phyloP scores from a whole-genome alignment of 92 coral and sea anemone genomes.

The Porites lobata region DNA sequence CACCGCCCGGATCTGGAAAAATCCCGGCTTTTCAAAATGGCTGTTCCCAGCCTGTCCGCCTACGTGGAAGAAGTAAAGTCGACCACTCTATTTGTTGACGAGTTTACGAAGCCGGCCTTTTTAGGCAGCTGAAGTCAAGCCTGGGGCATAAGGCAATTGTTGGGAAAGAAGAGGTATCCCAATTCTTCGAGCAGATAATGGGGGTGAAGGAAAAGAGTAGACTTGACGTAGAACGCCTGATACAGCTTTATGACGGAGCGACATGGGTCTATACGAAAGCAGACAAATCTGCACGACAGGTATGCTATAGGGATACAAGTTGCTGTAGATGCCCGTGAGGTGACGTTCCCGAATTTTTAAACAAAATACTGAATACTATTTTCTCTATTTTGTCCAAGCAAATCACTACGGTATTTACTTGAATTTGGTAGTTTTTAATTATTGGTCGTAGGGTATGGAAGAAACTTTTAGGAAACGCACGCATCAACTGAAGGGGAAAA shows the following conservation, averaged over 20 bases:
- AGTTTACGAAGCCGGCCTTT: constrained; percentile 37
- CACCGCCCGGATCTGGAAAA: constrained; percentile 63
- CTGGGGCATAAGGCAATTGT: constrained; percentile 27
- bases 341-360: constrained; percentile 5
- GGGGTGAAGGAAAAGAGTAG: constrained; percentile 24
- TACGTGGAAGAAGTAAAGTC: constrained; percentile 37
- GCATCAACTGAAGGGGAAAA: too few relatives aligned
- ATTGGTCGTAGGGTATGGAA: too few relatives aligned
- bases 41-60: constrained; percentile 47
- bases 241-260: constrained; percentile 50
- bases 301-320: neutral
- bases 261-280: constrained; percentile 53
- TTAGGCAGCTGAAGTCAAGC: constrained; percentile 15
- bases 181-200: constrained; percentile 40
- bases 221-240: constrained; percentile 45
- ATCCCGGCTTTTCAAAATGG: constrained; percentile 68
- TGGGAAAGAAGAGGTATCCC: constrained; percentile 53
- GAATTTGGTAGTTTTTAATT: neutral
- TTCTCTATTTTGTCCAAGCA: neutral
- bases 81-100: constrained; percentile 55
- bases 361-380: neutral
- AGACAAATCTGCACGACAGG: constrained; percentile 45
- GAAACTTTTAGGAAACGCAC: too few relatives aligned
- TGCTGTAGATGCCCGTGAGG: too few relatives aligned
- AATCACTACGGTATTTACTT: neutral